A percentile compares a stretch with the other conserved stretches of the same genome.
Evolutionary conservation across 1,140 invertebrate genomes (phyloP).

Genomic region (Paraescarpia echinospica): DNA sequence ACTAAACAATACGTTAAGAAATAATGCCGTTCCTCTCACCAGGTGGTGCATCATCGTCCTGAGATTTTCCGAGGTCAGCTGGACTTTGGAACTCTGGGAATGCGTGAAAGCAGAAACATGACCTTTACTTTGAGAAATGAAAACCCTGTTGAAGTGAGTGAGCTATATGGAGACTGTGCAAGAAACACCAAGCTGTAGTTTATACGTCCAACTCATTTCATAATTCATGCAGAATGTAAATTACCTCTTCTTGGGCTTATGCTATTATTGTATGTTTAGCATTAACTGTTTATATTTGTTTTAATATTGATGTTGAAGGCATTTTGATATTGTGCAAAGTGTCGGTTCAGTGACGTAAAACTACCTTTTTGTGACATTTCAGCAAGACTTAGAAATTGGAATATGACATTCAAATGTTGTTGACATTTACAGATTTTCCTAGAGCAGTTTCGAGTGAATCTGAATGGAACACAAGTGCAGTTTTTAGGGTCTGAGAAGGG

Average conservation of each 20-base stretch:
- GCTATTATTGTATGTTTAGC: too few relatives aligned
- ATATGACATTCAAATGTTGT: not conserved
- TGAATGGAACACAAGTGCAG: conserved; percentile 68
- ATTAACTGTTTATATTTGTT: too few relatives aligned
- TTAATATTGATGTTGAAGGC: not conserved
- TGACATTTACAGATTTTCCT: conserved; percentile 58
- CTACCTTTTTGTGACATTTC: not conserved
- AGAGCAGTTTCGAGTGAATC: conserved; percentile 69
- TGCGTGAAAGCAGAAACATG: conserved; percentile 68
- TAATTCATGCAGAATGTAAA: not conserved
- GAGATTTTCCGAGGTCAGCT: conserved; percentile 64
- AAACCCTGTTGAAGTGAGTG: conserved; percentile 72
- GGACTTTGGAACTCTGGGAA: conserved; percentile 76
- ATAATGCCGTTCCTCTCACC: conserved; percentile 34
- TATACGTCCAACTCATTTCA: not conserved
- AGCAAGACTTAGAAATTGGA: not conserved
- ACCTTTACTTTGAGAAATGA: conserved; percentile 75
- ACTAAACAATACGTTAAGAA: conserved; percentile 18
- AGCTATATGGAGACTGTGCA: not conserved
- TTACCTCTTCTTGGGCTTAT: too few relatives aligned
- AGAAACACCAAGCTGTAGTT: not conserved
- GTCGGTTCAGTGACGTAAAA: not conserved
- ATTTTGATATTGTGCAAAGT: not conserved
- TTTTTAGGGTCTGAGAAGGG: conserved; percentile 71
- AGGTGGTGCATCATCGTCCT: conserved; percentile 59